Percentiles rank a stretch among this genome's conserved stretches.
These are phyloP conservation scores for Columbina picui DNA, from an alignment of 2,113 vertebrate species.

Conservation along the genomic window DNA sequence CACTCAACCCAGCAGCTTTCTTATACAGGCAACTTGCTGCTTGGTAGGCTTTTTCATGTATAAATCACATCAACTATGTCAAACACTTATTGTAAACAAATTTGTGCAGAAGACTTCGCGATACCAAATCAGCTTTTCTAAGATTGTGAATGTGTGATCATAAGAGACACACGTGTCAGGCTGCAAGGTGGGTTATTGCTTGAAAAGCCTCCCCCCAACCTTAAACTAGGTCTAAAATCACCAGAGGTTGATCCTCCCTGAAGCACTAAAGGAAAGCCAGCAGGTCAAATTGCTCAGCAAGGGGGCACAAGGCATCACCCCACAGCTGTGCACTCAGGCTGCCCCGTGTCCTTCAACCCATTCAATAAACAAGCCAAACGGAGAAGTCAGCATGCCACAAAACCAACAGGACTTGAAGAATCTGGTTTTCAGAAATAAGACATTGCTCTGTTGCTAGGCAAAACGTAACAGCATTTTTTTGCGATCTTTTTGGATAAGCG, in stretches of 20 bases:
- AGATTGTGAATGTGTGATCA: rapidly evolving
- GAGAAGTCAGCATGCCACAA: neutral
- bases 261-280: rapidly evolving
- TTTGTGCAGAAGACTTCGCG: neutral
- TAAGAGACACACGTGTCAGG: neutral
- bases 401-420: neutral
- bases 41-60: neutral
- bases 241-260: rapidly evolving
- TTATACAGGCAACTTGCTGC: neutral
- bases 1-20: neutral
- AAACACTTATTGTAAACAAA: rapidly evolving
- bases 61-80: neutral
- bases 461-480: neutral
- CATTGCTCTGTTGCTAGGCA: slow-evolving; percentile 37
- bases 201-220: rapidly evolving
- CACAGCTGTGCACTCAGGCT: rapidly evolving
- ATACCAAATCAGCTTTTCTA: too few relatives aligned
- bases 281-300: rapidly evolving
- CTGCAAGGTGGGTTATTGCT: neutral
- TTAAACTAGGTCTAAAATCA: rapidly evolving
- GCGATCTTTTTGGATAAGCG: slow-evolving; percentile 9
- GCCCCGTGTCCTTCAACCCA: rapidly evolving
- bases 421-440: neutral
- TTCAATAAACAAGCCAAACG: neutral
- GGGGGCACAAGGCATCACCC: neutral